phyloP scores from a whole-genome alignment of 2,888 invertebrate genomes.

The Drosophila diplacantha region DNA sequence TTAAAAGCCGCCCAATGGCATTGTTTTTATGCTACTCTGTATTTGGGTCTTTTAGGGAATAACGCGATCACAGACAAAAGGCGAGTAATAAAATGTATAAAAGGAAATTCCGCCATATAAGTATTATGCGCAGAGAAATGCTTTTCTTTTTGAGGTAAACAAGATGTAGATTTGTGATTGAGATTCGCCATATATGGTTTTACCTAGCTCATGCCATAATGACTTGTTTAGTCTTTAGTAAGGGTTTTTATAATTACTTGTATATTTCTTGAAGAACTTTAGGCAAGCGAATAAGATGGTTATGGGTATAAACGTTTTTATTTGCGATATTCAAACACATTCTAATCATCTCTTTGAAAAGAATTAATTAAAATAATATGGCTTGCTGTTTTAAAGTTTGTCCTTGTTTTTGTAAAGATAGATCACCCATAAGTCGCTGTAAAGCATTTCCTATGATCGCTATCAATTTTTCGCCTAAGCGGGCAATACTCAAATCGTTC shows the following conservation, averaged over 20 bases:
- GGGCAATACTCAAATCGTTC: slow-evolving; percentile 30
- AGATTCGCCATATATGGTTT: not conserved
- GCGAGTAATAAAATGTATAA: slow-evolving; percentile 10
- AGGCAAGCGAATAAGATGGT: too few relatives aligned
- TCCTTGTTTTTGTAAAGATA: not conserved
- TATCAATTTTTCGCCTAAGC: slow-evolving; percentile 6
- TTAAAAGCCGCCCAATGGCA: slow-evolving; percentile 23
- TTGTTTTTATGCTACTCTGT: slow-evolving; percentile 16
- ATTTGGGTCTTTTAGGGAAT: slow-evolving; percentile 7
- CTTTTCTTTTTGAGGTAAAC: not conserved
- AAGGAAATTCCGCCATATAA: not conserved
- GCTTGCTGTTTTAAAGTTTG: too few relatives aligned
- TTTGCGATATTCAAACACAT: not conserved
- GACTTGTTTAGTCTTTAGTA: too few relatives aligned
- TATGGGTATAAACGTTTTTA: too few relatives aligned
- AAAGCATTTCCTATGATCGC: not conserved
- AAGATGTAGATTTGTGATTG: not conserved
- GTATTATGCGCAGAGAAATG: not conserved
- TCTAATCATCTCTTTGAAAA: not conserved
- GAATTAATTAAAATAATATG: too few relatives aligned
- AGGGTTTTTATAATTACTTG: too few relatives aligned
- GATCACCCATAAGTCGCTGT: not conserved
- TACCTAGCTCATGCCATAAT: too few relatives aligned
- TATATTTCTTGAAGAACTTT: too few relatives aligned
- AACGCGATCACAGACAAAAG: slow-evolving; percentile 15